Base-by-base conservation (phyloP, 2,113 vertebrate species). In the Sturnus vulgaris region DNA sequence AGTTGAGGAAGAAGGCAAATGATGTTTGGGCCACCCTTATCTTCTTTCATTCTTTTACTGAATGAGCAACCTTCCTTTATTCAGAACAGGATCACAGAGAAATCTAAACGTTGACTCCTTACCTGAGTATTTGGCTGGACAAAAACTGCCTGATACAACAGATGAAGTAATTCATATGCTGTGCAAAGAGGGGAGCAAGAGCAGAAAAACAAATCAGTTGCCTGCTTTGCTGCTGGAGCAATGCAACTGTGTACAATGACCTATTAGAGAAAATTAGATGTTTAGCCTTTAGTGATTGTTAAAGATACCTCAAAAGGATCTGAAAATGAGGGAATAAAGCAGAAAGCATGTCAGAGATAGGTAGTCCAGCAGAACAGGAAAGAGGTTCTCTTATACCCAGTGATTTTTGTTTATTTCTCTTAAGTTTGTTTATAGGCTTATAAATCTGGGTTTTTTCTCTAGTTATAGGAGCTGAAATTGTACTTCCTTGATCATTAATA, bases 101-200 rank as follows among this genome's bases (percentile, higher is more conserved):
- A 91, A 79, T 76, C 87, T 91, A n/a, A 53, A 85, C 24, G 27
- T 73, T 80, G 31, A 75, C 61, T 92, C 89, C 78, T 87, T 93
- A 92, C 86, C 87, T 78, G 52, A 84, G 46, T 46, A 49, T 82
- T 49, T 87, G 75, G 52, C 75, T 91, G 82, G 81, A 69, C 90
- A 93, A 93, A 95, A 96, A 80, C 42, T 94, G 84, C 27, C 92
- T 84, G 55, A 91, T 89, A 91, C 22, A 90, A 92, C 79, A 92
- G 82, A 90, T 86, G 68, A 85, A 96, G 88, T 90, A 85, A 93
- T 76, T 94, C 66, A 79, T n/a, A 61, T 66, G 49, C 86, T 95
- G 66, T 69, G 61, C 59, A 85, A 96, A 89, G 84, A 95, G 23
- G 77, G 39, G 84, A 94, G 68, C 66, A 96, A 88, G 84, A 91